Evolutionary conservation across 2,888 invertebrate species (phyloP), one percentile per base, ranked within the genome.

Genomic region (Ectemnius continuus): DNA sequence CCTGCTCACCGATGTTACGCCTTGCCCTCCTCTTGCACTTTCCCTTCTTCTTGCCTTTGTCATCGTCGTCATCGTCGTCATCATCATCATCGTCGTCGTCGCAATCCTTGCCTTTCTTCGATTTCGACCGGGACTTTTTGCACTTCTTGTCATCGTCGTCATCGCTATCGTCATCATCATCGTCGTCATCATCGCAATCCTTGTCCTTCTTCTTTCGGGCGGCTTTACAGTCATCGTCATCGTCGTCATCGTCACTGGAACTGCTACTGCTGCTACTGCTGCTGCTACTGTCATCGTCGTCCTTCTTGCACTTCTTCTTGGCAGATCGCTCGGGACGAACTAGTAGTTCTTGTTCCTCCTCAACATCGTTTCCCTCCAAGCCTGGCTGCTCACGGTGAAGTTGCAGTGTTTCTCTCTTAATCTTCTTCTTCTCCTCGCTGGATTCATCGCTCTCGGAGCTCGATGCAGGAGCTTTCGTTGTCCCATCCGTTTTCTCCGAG

Each of bases 211-310:
- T 68, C 2, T 73, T 75, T 45, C 48, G 18, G 5, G 56, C 61
- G 20, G 57, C 59, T 14, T 58, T 63, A n/a, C 66, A 67, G 5
- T 75, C 68, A 13, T 76, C 61, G 8, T 72, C 59, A 36, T 75
- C 63, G n/a, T 80, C 70, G 6, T 73, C 78, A 4, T 73, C 77
- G 36, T 77, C 74, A 26, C 70, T 77, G 14, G 82, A 75, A 46
- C 75, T 76, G 16, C 67, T 73, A 18, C 76, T 77, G 2, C 66
- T 66, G 14, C 61, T 67, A 14, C 72, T 75, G 8, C 75, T 81
- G 4, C 71, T 77, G 2, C 76, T 79, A 1, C 79, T 75, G 4
- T 65, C 23, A 2, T 70, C 52, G n/a, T 76, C 57, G 11, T 71
- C n/a, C 14, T 71, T 47, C 36, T 75, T 76, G 48, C 0, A n/a